Base-by-base conservation (phyloP, 2,888 invertebrate genomes). In the Diarsia dahlii region DNA sequence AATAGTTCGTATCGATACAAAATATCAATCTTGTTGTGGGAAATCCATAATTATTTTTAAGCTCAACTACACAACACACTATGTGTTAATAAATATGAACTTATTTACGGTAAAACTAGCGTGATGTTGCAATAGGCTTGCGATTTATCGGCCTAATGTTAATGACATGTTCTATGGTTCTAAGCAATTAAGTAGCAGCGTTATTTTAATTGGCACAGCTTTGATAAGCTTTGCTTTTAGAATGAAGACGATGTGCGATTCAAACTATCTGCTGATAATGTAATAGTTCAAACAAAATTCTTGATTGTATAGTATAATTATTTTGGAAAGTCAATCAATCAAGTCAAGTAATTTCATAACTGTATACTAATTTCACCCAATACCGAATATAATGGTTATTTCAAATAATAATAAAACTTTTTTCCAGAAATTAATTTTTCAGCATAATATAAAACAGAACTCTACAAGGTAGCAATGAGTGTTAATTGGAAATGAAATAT, bases 401-500 rank as follows among this genome's bases (percentile, higher is more conserved):
- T 15, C 8, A 67, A 54, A 63, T 39, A 39, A 56, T 23, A 10
- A 4, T 3, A 50, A 50, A 50, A 3, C 3, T 18, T 6, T 15
- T 28, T 1, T 9, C 28, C 18, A 18, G 1, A 69, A 75, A 84
- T 84, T 78, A 87, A 85, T 84, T 82, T 89, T 88, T 87, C 89
- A 89, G 89, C 72, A 79, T 54, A 48, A 64, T 58, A 71, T 74
- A 78, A 80, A 76, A 81, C 60, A 81, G 81, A 69, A 78, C 78
- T 85, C 88, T 89, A 88, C 81, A 62, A 81, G 80, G 80, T 83
- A 85, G 84, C 84, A 87, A 80, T 81, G 84, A 83, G 86, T 87
- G 87, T 88, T 87, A 85, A 63, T 87, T 71, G 63, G 78, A 79
- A 84, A 80, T 78, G 67, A 76, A 80, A 75, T 78, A 75, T 87